These are phyloP conservation scores for Glaucopsyche alexis DNA, from an alignment of 2,888 invertebrate genomes.

Conservation along the genomic window DNA sequence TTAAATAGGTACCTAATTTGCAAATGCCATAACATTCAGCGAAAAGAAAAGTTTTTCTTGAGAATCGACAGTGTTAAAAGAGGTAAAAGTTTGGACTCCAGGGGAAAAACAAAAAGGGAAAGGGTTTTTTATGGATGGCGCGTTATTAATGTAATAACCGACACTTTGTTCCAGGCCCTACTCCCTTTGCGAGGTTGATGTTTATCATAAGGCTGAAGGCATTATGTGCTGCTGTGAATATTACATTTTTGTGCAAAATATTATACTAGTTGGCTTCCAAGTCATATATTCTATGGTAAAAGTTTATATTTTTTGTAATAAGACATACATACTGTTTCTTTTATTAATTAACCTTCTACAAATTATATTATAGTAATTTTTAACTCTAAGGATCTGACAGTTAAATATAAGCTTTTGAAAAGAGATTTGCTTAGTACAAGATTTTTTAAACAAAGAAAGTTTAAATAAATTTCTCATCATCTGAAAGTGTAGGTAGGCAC, in stretches of 20 bases:
- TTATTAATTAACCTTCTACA: no score
- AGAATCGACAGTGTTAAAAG: constrained; percentile 38
- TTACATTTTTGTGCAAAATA: neutral
- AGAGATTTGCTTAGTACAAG: no score
- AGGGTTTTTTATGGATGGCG: constrained; percentile 58
- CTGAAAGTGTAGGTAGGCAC: no score
- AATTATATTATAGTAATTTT: no score
- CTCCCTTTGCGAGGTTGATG: constrained; percentile 41
- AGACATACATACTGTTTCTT: no score
- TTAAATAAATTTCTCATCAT: no score
- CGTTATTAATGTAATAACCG: constrained; percentile 78
- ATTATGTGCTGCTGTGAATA: constrained; percentile 10
- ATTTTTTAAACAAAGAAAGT: no score
- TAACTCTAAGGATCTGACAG: no score
- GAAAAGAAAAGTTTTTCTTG: constrained; percentile 16
- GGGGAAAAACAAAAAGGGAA: constrained; percentile 70
- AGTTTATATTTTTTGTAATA: no score
- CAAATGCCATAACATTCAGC: neutral
- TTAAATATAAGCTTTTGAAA: no score
- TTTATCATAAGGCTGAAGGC: constrained; percentile 18
- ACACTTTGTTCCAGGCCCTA: constrained; percentile 75
- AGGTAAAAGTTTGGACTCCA: constrained; percentile 46
- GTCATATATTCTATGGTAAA: no score
- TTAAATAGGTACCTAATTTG: neutral
- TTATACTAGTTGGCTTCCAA: neutral